Conservation (phyloP, 2,888 invertebrate species). For the Hirtodrosophila trivittata region DNA sequence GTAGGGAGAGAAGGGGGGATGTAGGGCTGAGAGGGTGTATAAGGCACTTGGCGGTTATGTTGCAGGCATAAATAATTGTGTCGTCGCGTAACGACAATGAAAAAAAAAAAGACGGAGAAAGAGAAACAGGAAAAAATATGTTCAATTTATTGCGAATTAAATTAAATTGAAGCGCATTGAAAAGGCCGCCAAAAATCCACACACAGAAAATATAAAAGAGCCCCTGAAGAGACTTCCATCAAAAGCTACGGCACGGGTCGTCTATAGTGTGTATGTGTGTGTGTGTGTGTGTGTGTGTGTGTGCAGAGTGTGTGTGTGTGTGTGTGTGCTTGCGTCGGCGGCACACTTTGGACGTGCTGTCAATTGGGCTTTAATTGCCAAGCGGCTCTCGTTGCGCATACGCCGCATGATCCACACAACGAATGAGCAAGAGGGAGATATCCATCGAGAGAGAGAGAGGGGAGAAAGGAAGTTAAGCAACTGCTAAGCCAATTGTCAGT, state of each 20-base stretch:
- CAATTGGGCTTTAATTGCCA: constrained; percentile 65
- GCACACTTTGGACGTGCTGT: constrained; percentile 76
- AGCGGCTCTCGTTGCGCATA: constrained; percentile 43
- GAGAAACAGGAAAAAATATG: constrained; percentile 8
- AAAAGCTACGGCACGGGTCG: constrained; percentile 48
- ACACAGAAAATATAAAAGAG: constrained; percentile 18
- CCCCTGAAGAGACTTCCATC: constrained; percentile 39
- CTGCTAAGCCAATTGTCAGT: constrained; percentile 16
- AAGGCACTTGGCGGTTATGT: too few species aligned
- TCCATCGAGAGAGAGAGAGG: neutral
- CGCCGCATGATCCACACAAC: constrained; percentile 48
- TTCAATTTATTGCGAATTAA: constrained; percentile 79
- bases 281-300: neutral
- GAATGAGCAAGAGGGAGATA: constrained; percentile 15
- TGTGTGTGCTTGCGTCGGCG: constrained; percentile 51
- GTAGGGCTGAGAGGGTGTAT: too few species aligned
- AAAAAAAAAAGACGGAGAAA: constrained; percentile 27
- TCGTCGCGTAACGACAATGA: constrained; percentile 57
- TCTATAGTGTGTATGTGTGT: constrained; percentile 1
- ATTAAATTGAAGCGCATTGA: constrained; percentile 79
- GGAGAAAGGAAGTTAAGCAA: neutral
- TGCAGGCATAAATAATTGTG: constrained; percentile 33
- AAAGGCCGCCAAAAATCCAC: constrained; percentile 53
- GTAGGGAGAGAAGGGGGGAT: neutral
- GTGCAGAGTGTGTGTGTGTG: constrained; percentile 1